Conservation (phyloP, 2,113 vertebrate species). For the Serinus canaria region DNA sequence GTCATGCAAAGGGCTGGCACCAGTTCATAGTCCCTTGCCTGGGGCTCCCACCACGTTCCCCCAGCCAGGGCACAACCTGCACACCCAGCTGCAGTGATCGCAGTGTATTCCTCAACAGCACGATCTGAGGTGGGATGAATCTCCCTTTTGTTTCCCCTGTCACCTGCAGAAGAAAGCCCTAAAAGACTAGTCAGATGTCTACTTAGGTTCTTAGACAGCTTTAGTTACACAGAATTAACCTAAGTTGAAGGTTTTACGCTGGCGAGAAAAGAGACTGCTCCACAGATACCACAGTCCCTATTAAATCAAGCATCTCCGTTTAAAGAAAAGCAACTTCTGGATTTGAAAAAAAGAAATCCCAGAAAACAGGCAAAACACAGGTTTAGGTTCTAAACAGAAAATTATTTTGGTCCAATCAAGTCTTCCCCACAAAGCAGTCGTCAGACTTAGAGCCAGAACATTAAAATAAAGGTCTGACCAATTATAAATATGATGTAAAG, state of each 20-base stretch:
- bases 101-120: not conserved
- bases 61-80: not conserved
- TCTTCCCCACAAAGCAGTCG: not conserved
- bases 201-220: not conserved
- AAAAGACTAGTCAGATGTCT: not conserved
- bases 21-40: not conserved
- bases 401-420: not conserved
- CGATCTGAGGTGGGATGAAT: not conserved
- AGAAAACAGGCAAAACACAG: not conserved
- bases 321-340: not conserved
- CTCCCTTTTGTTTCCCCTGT: not conserved
- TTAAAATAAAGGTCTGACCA: not conserved
- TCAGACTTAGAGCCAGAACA: not conserved
- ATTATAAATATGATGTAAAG: not conserved
- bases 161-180: not conserved
- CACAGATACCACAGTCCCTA: not conserved
- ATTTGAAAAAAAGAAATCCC: not conserved
- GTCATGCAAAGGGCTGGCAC: not conserved
- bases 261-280: not conserved
- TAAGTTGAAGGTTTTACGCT: not conserved
- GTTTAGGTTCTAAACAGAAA: not conserved
- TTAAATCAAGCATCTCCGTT: not conserved
- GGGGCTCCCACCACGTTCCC: not conserved
- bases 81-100: not conserved
- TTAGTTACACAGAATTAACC: not conserved